Percentiles rank a stretch among this genome's conserved stretches.
Conservation (phyloP, 2,797 vertebrate genomes). For the Xerus rutilus region DNA sequence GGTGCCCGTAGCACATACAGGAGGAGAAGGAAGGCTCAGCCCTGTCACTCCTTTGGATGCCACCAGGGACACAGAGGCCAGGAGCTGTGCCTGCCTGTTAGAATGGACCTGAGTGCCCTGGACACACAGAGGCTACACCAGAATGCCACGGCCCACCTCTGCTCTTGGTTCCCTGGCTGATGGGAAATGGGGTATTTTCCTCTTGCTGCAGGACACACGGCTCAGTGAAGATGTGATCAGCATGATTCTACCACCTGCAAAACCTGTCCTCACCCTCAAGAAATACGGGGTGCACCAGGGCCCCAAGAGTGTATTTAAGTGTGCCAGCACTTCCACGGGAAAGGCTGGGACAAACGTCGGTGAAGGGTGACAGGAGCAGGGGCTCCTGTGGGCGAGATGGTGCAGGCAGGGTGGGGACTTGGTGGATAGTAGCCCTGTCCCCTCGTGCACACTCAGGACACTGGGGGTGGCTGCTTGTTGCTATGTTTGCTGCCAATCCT, state of each 20-base stretch:
- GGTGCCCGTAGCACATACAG: fast-evolving
- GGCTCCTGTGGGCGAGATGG: fast-evolving
- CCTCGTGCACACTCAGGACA: no score
- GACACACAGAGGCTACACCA: fast-evolving
- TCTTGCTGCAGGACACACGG: neutral
- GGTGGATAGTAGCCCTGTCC: neutral
- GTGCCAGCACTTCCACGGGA: neutral
- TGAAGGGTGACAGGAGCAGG: neutral
- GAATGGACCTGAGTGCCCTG: neutral
- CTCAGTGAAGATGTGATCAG: neutral
- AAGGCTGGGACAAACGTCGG: neutral
- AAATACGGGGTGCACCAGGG: fast-evolving
- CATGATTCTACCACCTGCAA: neutral
- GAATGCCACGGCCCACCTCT: fast-evolving
- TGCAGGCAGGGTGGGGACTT: neutral
- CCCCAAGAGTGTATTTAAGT: fast-evolving
- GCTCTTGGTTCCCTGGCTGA: neutral
- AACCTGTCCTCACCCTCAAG: fast-evolving
- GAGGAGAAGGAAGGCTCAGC: neutral
- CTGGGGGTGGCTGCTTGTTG: neutral
- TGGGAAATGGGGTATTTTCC: neutral
- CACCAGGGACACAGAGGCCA: neutral
- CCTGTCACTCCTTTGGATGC: neutral
- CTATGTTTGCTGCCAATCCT: neutral
- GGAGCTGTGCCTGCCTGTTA: no score